Evolutionary conservation across 2,113 vertebrate species (phyloP).

Genomic region (Indicator indicator): DNA sequence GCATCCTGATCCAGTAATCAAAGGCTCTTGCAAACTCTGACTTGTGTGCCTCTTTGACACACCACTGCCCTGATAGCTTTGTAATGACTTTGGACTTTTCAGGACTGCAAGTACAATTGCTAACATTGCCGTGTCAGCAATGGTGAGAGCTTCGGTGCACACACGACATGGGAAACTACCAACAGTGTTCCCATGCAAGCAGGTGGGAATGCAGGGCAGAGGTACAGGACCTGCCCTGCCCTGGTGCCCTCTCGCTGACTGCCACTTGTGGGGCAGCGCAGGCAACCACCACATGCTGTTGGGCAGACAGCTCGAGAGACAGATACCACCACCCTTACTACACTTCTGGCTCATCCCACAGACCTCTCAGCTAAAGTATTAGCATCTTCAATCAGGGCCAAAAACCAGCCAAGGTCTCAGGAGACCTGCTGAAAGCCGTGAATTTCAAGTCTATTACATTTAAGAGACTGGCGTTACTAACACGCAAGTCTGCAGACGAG

Average conservation of each 20-base stretch:
- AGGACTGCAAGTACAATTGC: neutral
- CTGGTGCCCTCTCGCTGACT: neutral
- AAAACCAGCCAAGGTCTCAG: neutral
- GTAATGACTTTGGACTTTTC: neutral
- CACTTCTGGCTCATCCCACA: neutral
- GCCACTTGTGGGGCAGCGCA: accelerated
- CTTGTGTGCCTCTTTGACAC: accelerated
- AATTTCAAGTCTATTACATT: neutral
- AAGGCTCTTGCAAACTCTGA: neutral
- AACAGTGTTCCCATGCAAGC: neutral
- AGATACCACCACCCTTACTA: neutral
- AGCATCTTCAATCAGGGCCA: neutral
- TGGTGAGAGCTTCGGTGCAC: neutral
- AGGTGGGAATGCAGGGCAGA: accelerated
- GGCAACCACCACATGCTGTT: neutral
- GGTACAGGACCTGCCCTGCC: neutral
- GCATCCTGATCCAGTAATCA: neutral
- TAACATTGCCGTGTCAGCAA: neutral
- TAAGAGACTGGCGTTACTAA: too few relatives aligned
- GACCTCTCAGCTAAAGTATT: neutral
- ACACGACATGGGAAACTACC: neutral
- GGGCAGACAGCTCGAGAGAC: accelerated
- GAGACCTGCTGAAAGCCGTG: neutral
- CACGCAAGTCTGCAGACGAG: neutral
- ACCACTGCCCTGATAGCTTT: neutral